Evolutionary conservation across 2,113 vertebrate genomes (phyloP).

Genomic region (Camelus dromedarius): DNA sequence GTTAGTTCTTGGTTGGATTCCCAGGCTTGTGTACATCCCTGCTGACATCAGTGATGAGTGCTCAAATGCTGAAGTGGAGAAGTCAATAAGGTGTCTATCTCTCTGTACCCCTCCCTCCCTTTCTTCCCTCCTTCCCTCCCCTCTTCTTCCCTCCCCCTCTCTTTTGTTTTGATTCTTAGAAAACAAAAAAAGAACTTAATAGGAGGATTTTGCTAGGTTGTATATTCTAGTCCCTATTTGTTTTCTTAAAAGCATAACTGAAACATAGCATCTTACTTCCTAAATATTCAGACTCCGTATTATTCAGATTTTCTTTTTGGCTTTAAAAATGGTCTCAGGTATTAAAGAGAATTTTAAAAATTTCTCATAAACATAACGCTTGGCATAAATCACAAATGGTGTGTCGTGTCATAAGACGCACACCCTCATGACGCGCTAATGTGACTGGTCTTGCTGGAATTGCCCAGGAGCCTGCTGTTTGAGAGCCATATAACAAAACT

Average conservation of each 20-base stretch:
- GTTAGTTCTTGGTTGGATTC: conserved; percentile 71
- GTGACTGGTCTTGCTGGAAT: conserved; percentile 74
- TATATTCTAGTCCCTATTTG: neutral
- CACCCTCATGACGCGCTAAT: conserved; percentile 79
- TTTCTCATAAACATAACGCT: conserved; percentile 71
- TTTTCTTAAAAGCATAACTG: neutral
- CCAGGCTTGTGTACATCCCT: conserved; percentile 36
- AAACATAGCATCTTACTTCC: neutral
- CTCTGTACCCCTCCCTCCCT: neutral
- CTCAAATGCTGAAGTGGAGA: neutral
- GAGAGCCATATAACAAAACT: conserved; percentile 84
- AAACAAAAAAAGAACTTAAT: conserved; percentile 5
- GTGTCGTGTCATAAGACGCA: conserved; percentile 72
- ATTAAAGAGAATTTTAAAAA: conserved; percentile 52
- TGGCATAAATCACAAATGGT: conserved; percentile 75
- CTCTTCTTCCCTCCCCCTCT: accelerated
- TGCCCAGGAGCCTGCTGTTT: conserved; percentile 81
- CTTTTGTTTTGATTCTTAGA: neutral
- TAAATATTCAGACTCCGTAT: neutral
- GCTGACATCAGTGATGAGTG: conserved; percentile 32
- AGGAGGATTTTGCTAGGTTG: neutral
- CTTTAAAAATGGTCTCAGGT: conserved; percentile 32
- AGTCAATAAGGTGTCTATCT: neutral
- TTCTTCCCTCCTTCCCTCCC: neutral
- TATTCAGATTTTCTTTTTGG: neutral